Percentiles rank a stretch among this genome's conserved stretches.
phyloP scores from a whole-genome alignment of 2,888 invertebrate genomes.

The Anticlea derivata region DNA sequence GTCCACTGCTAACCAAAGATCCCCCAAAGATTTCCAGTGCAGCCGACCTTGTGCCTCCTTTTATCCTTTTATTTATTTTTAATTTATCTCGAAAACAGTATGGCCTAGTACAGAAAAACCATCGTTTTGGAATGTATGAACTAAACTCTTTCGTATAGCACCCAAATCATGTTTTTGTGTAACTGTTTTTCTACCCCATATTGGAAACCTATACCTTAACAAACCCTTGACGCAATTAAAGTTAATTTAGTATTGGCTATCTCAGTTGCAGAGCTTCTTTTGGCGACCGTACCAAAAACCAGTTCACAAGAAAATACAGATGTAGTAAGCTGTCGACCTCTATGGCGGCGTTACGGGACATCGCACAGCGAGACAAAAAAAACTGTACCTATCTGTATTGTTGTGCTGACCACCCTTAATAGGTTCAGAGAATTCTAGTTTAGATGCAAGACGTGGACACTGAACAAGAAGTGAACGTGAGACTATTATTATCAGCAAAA shows the following conservation, averaged over 20 bases:
- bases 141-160: no score
- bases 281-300: conserved; percentile 15
- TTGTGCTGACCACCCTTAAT: conserved; percentile 7
- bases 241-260: neutral
- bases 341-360: conserved; percentile 24
- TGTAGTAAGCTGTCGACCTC: conserved; percentile 26
- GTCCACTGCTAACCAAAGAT: no score
- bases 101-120: no score
- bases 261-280: conserved; percentile 11
- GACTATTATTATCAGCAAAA: conserved; percentile 8
- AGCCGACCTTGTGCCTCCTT: no score
- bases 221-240: no score
- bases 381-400: conserved; percentile 17
- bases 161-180: no score
- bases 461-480: conserved; percentile 12
- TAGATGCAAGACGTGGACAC: conserved; percentile 9
- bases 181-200: no score
- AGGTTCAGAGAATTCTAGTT: conserved; percentile 17
- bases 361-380: conserved; percentile 17
- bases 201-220: no score
- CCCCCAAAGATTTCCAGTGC: no score
- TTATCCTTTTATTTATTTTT: no score
- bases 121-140: no score
- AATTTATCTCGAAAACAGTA: no score
- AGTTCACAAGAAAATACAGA: conserved; percentile 24